These are phyloP conservation scores for Ichneumon xanthorius DNA, from an alignment of 2,888 invertebrate genomes.

Conservation along the genomic window DNA sequence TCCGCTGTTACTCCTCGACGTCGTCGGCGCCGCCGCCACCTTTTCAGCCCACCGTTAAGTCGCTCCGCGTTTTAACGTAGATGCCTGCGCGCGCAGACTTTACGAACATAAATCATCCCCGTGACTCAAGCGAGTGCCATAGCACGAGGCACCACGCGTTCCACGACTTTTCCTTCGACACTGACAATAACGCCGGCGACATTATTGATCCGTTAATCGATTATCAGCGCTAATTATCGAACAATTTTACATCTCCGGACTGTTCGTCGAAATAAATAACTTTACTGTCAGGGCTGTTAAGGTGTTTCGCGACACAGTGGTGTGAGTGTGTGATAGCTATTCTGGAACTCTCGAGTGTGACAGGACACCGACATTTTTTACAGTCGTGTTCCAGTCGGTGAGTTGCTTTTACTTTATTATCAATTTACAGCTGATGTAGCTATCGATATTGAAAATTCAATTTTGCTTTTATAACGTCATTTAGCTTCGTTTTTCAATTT, in stretches of 20 bases:
- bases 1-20: constrained; percentile 66
- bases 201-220: neutral
- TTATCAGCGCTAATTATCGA: neutral
- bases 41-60: constrained; percentile 47
- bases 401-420: constrained; percentile 27
- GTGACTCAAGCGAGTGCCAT: constrained; percentile 19
- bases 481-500: neutral
- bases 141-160: constrained; percentile 40
- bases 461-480: neutral
- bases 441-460: neutral
- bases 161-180: neutral
- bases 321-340: constrained; percentile 62
- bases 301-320: constrained; percentile 47
- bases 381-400: constrained; percentile 30
- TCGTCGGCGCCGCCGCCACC: constrained; percentile 43
- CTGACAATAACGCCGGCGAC: neutral
- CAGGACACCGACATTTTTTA: constrained; percentile 25
- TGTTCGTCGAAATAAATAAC: neutral
- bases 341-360: constrained; percentile 27
- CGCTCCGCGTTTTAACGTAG: constrained; percentile 47
- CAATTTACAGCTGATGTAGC: neutral
- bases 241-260: neutral
- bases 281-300: neutral
- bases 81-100: constrained; percentile 32
- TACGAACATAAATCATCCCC: constrained; percentile 23